Evolutionary conservation across 2,113 vertebrate species (phyloP).

Genomic region (Riparia riparia): DNA sequence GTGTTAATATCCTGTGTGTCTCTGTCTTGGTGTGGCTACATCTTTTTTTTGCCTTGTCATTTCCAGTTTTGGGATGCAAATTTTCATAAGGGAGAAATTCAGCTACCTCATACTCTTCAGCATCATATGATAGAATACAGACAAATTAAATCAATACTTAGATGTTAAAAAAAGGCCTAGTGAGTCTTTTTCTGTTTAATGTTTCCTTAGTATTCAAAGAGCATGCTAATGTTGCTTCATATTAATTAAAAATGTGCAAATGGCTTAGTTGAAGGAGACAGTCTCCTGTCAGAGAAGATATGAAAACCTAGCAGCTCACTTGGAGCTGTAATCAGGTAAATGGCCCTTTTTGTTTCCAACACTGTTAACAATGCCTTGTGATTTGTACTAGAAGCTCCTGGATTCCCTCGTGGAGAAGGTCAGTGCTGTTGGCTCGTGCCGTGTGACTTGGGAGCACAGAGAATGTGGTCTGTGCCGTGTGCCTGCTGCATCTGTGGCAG

Average conservation of each 20-base stretch:
- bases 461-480: accelerated
- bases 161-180: background rate
- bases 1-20: background rate
- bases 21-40: background rate
- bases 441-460: background rate
- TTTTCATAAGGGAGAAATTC: background rate
- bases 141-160: background rate
- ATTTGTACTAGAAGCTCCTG: background rate
- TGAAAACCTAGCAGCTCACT: background rate
- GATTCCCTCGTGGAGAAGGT: background rate
- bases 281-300: background rate
- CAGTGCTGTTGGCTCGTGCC: accelerated
- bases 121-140: background rate
- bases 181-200: background rate
- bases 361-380: background rate
- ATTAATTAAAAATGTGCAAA: constrained; percentile 50
- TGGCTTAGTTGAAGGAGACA: background rate
- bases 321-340: background rate
- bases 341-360: background rate
- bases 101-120: background rate
- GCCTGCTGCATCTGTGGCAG: accelerated
- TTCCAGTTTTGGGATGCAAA: background rate
- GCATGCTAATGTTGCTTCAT: background rate
- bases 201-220: background rate
- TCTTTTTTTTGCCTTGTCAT: background rate